A percentile compares a stretch with the other conserved stretches of the same genome.
Conservation (phyloP, 2,797 vertebrate species). For the Sciurus vulgaris region DNA sequence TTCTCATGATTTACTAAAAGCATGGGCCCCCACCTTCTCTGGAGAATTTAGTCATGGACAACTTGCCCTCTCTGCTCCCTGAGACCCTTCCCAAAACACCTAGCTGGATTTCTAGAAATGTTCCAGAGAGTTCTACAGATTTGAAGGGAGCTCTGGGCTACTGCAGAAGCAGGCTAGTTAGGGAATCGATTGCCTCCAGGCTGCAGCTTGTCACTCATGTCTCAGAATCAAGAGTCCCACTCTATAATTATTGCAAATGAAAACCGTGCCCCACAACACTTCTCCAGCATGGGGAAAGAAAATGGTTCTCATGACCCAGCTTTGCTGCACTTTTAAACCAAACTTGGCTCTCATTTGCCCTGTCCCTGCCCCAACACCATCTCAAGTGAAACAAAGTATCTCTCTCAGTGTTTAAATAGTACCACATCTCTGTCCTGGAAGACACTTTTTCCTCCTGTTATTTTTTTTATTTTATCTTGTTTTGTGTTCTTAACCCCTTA, state of each 20-base stretch:
- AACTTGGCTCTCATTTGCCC: background rate
- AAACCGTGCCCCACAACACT: fast-evolving
- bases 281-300: fast-evolving
- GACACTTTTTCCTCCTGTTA: background rate
- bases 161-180: background rate
- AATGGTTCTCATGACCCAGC: background rate
- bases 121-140: background rate
- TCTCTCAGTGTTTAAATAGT: background rate
- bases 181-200: background rate
- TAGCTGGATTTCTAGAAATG: background rate
- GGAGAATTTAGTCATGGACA: background rate
- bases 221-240: background rate
- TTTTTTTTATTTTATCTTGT: background rate
- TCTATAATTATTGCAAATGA: background rate
- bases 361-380: background rate
- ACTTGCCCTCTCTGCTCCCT: background rate
- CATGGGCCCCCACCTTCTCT: background rate
- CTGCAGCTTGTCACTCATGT: background rate
- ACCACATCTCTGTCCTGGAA: background rate
- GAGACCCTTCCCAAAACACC: background rate
- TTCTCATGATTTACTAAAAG: background rate
- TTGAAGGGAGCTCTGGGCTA: background rate
- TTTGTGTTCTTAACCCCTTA: background rate
- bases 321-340: background rate
- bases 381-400: background rate